Evolutionary conservation across 2,888 invertebrate genomes (phyloP), one percentile per base, ranked within the genome.

Genomic region (Chaetogeoica ovagalla): DNA sequence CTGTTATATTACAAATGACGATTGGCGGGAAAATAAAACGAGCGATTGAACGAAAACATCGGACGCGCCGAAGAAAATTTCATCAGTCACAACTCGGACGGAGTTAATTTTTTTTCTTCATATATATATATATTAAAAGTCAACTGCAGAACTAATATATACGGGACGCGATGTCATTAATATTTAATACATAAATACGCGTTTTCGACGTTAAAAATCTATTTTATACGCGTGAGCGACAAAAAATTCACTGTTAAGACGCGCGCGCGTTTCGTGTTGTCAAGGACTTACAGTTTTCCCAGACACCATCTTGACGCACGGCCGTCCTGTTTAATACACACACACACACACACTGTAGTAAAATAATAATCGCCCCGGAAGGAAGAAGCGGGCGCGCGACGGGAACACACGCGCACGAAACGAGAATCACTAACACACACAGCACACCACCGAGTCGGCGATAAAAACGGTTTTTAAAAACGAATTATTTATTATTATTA

Each of bases 271-370:
- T 48, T 13, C 48, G 13, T 48, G 48, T 55, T 55, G 19, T 55
- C 71, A 63, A 65, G 71, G 79, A 79, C 79, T 79, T 79, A 79
- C 79, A 52, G 79, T 79, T 79, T 79, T 79, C 71, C 79, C 79
- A 62, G 79, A 79, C 63, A 79, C 79, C 79, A 79, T 79, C 55
- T 71, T 79, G 79, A 39, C 11, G 39, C 48, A 21, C 30, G 30
- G 48, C 57, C 17, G 19, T 74, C 37, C 30, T 68, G 19, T 17
- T 13, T 48, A 60, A n/a, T 52, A 43, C n/a, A n/a, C n/a, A n/a
- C n/a, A n/a, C n/a, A n/a, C n/a, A n/a, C n/a, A 57, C 60, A 43
- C 43, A 9, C 37, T 23, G 1, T 19, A n/a, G 21, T 39, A 30
- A 19, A 72, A 43, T 19, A 52, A 13, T 30, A 21, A 48, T 19